These are phyloP conservation scores for Aphelocoma californica DNA, from an alignment of 2,797 vertebrate species.

Conservation along the genomic window DNA sequence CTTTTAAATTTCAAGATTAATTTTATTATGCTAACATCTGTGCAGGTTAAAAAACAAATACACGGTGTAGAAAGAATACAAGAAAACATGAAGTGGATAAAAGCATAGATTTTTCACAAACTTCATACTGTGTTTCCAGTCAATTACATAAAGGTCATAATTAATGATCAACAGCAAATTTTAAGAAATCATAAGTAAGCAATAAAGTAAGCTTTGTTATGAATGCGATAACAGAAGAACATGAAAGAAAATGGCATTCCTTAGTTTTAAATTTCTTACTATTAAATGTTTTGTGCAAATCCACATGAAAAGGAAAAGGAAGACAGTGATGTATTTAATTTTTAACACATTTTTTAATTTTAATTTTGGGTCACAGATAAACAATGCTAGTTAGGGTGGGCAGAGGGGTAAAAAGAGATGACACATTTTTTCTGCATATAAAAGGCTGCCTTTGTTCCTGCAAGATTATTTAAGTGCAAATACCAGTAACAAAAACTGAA, in stretches of 20 bases:
- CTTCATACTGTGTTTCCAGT: not conserved
- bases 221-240: not conserved
- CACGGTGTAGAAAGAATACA: not conserved
- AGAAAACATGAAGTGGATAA: not conserved
- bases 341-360: slow-evolving; percentile 1
- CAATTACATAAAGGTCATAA: not conserved
- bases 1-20: not conserved
- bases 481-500: slow-evolving; percentile 26
- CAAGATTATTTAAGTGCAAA: not conserved
- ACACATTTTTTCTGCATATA: not conserved
- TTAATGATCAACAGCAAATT: not conserved
- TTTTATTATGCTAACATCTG: not conserved
- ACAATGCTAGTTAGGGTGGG: not conserved
- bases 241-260: not conserved
- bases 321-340: not conserved
- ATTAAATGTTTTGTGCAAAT: not conserved
- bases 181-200: not conserved
- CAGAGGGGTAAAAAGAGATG: not conserved
- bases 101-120: not conserved
- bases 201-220: not conserved
- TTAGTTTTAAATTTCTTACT: not conserved
- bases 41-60: not conserved
- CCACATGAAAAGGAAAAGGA: not conserved
- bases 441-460: not conserved
- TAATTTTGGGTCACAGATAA: not conserved